Evolutionary conservation across 2,888 invertebrate species (phyloP).

Genomic region (Caenorhabditis zanzibari): DNA sequence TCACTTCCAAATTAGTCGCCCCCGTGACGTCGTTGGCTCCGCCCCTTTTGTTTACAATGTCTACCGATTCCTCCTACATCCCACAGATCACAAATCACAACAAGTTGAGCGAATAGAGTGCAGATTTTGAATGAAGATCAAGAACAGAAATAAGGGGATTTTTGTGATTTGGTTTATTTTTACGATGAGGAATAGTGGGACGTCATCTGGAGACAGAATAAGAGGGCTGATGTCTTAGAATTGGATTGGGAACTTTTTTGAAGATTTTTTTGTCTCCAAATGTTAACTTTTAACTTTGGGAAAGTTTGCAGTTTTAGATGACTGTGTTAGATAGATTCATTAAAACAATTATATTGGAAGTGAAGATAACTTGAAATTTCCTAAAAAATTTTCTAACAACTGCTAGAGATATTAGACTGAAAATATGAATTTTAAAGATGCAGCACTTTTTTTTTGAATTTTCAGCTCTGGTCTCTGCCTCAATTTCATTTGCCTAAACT

Average conservation of each 20-base stretch:
- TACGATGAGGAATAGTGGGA: background rate
- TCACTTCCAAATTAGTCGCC: constrained; percentile 11
- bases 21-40: constrained; percentile 19
- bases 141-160: constrained; percentile 20
- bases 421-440: too few species aligned
- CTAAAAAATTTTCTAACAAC: too few species aligned
- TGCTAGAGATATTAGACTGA: too few species aligned
- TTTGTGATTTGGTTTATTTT: constrained; percentile 21
- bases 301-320: too few species aligned
- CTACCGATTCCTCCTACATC: background rate
- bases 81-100: constrained; percentile 7
- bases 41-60: constrained; percentile 21
- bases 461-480: too few species aligned
- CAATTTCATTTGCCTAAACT: too few species aligned
- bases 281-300: too few species aligned
- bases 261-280: too few species aligned
- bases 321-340: too few species aligned
- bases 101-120: constrained; percentile 35
- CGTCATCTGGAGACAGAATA: constrained; percentile 9
- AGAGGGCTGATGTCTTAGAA: background rate
- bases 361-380: too few species aligned
- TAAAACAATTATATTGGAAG: too few species aligned
- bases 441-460: too few species aligned
- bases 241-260: constrained; percentile 6
- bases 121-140: constrained; percentile 9